A percentile compares a stretch with the other conserved stretches of the same genome.
phyloP scores from a whole-genome alignment of 2,113 vertebrate species.

The Larimichthys polyactis region DNA sequence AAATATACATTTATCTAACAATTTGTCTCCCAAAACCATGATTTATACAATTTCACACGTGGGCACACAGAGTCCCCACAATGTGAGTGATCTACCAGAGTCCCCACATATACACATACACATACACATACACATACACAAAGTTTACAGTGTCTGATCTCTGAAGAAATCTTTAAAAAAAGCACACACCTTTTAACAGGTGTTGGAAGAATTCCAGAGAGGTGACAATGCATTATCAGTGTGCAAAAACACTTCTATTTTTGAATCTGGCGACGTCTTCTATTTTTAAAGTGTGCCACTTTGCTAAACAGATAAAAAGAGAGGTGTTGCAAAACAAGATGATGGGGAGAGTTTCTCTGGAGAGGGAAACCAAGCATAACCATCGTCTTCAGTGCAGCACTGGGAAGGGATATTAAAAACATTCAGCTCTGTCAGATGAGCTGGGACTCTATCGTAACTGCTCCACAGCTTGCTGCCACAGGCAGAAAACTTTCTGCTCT shows the following conservation, averaged over 20 bases:
- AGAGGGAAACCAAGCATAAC: constrained; percentile 60
- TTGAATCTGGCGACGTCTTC: constrained; percentile 44
- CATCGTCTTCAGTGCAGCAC: constrained; percentile 20
- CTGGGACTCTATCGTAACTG: constrained; percentile 19
- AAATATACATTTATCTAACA: neutral
- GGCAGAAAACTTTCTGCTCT: constrained; percentile 27
- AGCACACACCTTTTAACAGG: neutral
- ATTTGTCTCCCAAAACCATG: no score
- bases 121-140: neutral
- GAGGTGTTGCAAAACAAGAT: constrained; percentile 54
- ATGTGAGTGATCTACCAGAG: neutral
- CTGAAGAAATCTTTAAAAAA: neutral
- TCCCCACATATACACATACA: no score
- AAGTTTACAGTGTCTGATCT: constrained; percentile 11
- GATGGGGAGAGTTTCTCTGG: constrained; percentile 28
- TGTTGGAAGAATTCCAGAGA: constrained; percentile 26
- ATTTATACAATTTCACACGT: no score
- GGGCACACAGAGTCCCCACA: neutral
- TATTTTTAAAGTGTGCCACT: constrained; percentile 67
- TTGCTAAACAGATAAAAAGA: constrained; percentile 52
- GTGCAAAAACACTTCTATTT: constrained; percentile 52
- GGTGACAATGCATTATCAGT: constrained; percentile 37
- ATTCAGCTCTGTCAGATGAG: constrained; percentile 23
- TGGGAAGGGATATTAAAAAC: constrained; percentile 44
- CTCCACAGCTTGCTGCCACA: constrained; percentile 13